phyloP scores from a whole-genome alignment of 30 jellyfish, hydroid and myxozoan genomes.

The Clytia hemisphaerica region DNA sequence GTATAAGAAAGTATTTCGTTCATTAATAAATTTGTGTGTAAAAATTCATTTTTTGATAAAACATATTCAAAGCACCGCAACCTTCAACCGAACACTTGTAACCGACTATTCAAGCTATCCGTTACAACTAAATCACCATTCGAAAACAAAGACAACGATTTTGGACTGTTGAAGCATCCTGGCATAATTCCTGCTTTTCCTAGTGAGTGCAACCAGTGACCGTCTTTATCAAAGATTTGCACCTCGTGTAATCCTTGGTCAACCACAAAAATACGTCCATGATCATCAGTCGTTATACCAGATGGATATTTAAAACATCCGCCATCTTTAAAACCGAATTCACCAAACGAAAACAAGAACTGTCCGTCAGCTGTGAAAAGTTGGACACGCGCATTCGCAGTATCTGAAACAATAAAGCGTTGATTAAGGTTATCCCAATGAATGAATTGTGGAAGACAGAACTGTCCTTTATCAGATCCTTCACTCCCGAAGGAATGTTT shows the following conservation, averaged over 20 bases:
- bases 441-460: constrained; percentile 30
- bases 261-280: constrained; percentile 36
- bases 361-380: constrained; percentile 22
- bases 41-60: no score
- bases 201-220: constrained; percentile 19
- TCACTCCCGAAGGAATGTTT: constrained; percentile 16
- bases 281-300: constrained; percentile 34
- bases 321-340: constrained; percentile 4
- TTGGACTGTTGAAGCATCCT: constrained; percentile 36
- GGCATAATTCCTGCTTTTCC: constrained; percentile 27
- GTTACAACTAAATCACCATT: constrained; percentile 3
- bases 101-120: constrained; percentile 36
- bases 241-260: constrained; percentile 35
- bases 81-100: no score
- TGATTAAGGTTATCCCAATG: constrained; percentile 14
- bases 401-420: constrained; percentile 29
- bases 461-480: constrained; percentile 17
- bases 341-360: constrained; percentile 17
- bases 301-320: constrained; percentile 37
- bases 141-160: constrained; percentile 9
- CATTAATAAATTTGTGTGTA: no score
- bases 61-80: no score
- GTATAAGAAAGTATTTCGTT: no score
- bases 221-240: constrained; percentile 33
- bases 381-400: constrained; percentile 34